A percentile compares a stretch with the other conserved stretches of the same genome.
Evolutionary conservation across 2,113 vertebrate species (phyloP).

Genomic region (Python bivittatus): DNA sequence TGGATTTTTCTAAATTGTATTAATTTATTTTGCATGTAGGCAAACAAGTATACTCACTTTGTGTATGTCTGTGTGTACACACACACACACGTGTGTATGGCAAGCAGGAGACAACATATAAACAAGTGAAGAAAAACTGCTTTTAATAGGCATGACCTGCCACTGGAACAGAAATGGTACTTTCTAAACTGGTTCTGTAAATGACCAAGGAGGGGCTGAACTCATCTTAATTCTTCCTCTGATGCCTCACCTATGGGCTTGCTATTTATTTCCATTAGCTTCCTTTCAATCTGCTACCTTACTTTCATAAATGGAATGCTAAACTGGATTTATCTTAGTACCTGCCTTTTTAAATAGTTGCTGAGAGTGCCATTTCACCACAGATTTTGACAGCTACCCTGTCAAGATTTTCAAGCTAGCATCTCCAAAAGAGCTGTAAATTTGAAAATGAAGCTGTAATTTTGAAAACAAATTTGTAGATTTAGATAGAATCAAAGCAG

Average conservation of each 20-base stretch:
- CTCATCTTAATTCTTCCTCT: not conserved
- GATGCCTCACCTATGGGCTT: not conserved
- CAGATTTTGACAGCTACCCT: not conserved
- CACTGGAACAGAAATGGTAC: not conserved
- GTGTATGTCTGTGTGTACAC: too few relatives aligned
- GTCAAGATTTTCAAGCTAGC: not conserved
- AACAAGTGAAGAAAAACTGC: not conserved
- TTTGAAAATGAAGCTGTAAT: not conserved
- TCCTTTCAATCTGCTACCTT: not conserved
- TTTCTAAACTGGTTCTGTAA: not conserved
- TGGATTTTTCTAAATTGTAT: not conserved
- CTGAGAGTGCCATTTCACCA: not conserved
- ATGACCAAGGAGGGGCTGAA: not conserved
- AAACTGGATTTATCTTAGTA: not conserved
- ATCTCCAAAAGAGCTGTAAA: not conserved
- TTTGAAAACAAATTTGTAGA: slow-evolving; percentile 34
- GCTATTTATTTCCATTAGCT: not conserved
- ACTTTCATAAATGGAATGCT: not conserved
- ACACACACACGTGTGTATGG: too few relatives aligned
- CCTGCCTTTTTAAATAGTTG: not conserved
- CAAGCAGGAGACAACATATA: not conserved
- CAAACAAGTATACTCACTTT: not conserved
- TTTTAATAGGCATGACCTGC: not conserved
- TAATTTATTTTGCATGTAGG: not conserved
- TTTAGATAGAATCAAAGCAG: slow-evolving; percentile 24